Percentiles rank a stretch among this genome's conserved stretches.
These are phyloP conservation scores for Lycocerus yunnanus DNA, from an alignment of 2,888 invertebrate species.

Conservation along the genomic window DNA sequence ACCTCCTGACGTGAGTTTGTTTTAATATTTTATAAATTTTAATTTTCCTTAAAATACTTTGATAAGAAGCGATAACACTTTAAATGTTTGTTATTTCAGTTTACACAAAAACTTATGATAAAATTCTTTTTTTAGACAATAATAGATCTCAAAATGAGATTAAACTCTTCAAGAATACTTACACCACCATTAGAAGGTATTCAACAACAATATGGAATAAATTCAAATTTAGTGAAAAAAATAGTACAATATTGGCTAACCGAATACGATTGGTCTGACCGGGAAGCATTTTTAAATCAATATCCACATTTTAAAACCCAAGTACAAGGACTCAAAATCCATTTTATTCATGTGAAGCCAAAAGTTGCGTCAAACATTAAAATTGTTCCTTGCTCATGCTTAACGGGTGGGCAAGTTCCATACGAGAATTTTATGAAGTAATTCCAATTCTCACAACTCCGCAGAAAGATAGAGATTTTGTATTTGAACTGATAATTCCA, in stretches of 20 bases:
- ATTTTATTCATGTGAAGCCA: constrained; percentile 70
- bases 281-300: constrained; percentile 65
- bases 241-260: constrained; percentile 77
- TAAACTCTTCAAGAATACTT: constrained; percentile 55
- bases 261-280: constrained; percentile 68
- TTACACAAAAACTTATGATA: background rate
- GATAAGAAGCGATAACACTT: background rate
- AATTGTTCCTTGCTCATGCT: constrained; percentile 71
- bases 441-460: constrained; percentile 67
- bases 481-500: constrained; percentile 67
- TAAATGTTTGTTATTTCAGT: background rate
- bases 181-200: constrained; percentile 65
- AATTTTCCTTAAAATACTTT: no score
- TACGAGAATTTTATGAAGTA: constrained; percentile 79
- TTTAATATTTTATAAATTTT: background rate
- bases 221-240: constrained; percentile 64
- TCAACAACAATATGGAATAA: constrained; percentile 81
- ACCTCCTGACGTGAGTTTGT: background rate
- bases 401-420: constrained; percentile 91
- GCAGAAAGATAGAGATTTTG: constrained; percentile 60
- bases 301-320: constrained; percentile 71
- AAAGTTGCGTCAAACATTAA: constrained; percentile 40
- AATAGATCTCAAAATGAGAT: constrained; percentile 58
- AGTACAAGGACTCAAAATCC: constrained; percentile 71
- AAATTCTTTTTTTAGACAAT: background rate